Conservation (phyloP, 2,797 vertebrate genomes). For the Onychomys leucogaster region DNA sequence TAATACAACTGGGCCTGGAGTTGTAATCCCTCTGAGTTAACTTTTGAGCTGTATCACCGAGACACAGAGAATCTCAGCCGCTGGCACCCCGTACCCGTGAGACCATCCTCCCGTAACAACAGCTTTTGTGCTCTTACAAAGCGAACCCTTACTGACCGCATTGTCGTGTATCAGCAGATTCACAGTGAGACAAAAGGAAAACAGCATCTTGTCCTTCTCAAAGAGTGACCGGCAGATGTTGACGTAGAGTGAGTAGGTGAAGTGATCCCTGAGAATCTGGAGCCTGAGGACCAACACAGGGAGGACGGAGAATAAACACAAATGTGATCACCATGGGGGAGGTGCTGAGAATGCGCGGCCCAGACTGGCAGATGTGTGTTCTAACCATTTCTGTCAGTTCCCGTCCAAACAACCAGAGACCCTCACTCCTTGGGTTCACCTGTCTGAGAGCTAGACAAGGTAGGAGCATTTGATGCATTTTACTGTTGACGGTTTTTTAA, state of each 20-base stretch:
- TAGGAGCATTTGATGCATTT: slow-evolving; percentile 55
- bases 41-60: fast-evolving
- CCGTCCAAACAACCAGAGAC: slow-evolving; percentile 54
- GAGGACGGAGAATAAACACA: slow-evolving; percentile 20
- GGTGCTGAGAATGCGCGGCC: slow-evolving; percentile 1
- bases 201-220: slow-evolving; percentile 96
- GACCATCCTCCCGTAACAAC: not conserved
- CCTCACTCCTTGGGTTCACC: slow-evolving; percentile 18
- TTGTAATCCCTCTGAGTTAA: not conserved
- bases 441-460: slow-evolving; percentile 40
- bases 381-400: slow-evolving; percentile 61
- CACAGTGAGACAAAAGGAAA: slow-evolving; percentile 93
- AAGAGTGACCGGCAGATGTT: slow-evolving; percentile 94
- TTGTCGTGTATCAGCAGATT: slow-evolving; percentile 91
- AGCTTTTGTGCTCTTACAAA: not conserved
- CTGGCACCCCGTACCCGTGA: too few relatives aligned
- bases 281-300: slow-evolving; percentile 86
- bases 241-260: slow-evolving; percentile 92
- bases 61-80: not conserved
- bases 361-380: slow-evolving; percentile 12
- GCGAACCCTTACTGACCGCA: slow-evolving; percentile 85
- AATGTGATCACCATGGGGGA: slow-evolving; percentile 23
- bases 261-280: slow-evolving; percentile 93
- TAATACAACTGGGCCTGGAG: not conserved
- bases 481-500: slow-evolving; percentile 14